These are phyloP conservation scores for Phyto melanocephala DNA, from an alignment of 2,888 invertebrate species.

Conservation along the genomic window DNA sequence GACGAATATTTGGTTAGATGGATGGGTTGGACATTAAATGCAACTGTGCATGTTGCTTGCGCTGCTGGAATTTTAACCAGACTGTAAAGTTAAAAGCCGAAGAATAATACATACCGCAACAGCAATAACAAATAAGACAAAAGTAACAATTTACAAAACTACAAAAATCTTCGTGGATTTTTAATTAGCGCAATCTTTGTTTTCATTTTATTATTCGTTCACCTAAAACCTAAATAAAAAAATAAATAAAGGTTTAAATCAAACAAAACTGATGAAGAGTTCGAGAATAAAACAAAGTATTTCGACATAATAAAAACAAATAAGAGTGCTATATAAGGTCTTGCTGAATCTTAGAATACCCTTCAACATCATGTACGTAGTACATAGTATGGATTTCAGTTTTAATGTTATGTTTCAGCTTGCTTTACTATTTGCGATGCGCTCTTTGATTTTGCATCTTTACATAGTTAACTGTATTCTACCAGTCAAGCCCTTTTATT, in stretches of 20 bases:
- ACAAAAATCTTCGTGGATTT: constrained; percentile 72
- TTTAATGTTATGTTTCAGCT: too few relatives aligned
- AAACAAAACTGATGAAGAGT: constrained; percentile 37
- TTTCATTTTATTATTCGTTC: constrained; percentile 76
- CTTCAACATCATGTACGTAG: too few relatives aligned
- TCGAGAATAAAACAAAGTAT: constrained; percentile 50
- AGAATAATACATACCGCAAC: constrained; percentile 41
- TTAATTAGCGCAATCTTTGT: constrained; percentile 79
- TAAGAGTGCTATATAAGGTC: too few relatives aligned
- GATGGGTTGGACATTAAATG: constrained; percentile 69
- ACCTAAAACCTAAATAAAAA: neutral
- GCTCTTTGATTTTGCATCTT: too few relatives aligned
- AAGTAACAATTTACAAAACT: constrained; percentile 49
- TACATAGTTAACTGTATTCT: too few relatives aligned
- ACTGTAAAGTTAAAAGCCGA: constrained; percentile 20
- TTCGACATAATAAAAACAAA: constrained; percentile 13
- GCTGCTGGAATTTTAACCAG: constrained; percentile 66
- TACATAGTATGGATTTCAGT: too few relatives aligned
- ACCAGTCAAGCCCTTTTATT: too few relatives aligned
- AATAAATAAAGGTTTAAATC: neutral
- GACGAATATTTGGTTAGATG: constrained; percentile 66
- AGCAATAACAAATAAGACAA: constrained; percentile 36
- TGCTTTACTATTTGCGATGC: too few relatives aligned
- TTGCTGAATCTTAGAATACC: too few relatives aligned
- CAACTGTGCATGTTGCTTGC: constrained; percentile 55